Evolutionary conservation across 2,113 vertebrate species (phyloP).

Genomic region (Dinomys branickii): DNA sequence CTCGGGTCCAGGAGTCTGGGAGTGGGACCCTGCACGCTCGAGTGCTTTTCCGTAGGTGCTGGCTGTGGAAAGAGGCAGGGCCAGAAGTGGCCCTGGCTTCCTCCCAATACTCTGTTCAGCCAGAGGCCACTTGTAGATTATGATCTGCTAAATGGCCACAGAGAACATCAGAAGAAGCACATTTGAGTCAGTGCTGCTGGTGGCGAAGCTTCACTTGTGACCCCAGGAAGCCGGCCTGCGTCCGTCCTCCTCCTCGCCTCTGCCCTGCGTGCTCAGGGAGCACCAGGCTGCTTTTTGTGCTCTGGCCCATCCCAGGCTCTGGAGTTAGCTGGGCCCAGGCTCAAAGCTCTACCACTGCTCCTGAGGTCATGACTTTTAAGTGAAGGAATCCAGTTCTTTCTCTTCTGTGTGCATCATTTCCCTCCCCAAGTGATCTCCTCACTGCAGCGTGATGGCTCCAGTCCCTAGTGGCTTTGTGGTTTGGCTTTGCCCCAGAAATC

Average conservation of each 20-base stretch:
- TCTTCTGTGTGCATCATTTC: not conserved
- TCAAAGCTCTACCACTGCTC: not conserved
- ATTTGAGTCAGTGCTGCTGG: not conserved
- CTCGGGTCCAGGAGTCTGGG: not conserved
- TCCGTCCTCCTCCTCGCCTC: not conserved
- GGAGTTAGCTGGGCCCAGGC: not conserved
- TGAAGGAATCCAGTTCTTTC: not conserved
- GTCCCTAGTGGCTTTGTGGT: slow-evolving; percentile 44
- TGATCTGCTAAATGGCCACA: not conserved
- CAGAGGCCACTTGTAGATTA: not conserved
- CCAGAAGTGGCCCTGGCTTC: not conserved
- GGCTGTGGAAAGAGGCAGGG: not conserved
- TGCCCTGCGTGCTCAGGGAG: not conserved
- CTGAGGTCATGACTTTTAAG: not conserved
- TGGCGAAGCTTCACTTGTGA: not conserved
- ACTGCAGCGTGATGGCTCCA: accelerated
- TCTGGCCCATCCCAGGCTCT: not conserved
- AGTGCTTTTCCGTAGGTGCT: slow-evolving; percentile 11
- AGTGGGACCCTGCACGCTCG: not conserved
- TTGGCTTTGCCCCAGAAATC: slow-evolving; percentile 30
- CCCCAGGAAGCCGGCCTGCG: not conserved
- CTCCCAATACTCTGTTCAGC: not conserved
- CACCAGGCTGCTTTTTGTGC: not conserved
- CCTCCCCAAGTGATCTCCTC: not conserved
- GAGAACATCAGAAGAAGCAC: not conserved